Evolutionary conservation across 2,113 vertebrate species (phyloP).

Genomic region (Myotis lucifugus): DNA sequence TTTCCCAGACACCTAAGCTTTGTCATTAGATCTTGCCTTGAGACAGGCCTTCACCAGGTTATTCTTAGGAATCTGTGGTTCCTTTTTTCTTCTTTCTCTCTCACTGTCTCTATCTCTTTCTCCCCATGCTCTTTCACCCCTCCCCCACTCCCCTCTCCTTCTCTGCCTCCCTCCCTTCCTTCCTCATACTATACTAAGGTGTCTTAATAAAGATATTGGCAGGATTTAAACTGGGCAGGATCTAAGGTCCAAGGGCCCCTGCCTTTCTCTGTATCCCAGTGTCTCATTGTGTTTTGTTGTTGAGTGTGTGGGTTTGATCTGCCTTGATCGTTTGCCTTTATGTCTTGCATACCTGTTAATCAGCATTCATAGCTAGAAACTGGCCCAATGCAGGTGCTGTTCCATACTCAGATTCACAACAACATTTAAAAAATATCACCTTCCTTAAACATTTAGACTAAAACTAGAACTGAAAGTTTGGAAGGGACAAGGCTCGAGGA

Average conservation of each 20-base stretch:
- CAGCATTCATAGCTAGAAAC: neutral
- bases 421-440: neutral
- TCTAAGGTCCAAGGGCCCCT: neutral
- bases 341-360: neutral
- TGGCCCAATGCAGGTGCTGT: neutral
- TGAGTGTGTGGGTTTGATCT: neutral
- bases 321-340: neutral
- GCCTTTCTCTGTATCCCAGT: neutral
- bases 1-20: neutral
- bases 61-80: conserved; percentile 25
- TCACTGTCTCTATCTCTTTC: neutral
- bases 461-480: conserved; percentile 47
- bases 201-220: neutral
- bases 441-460: conserved; percentile 17
- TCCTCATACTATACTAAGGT: neutral
- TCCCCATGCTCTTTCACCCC: neutral
- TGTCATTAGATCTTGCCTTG: conserved; percentile 20
- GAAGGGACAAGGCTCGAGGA: conserved; percentile 10
- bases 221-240: neutral
- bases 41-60: neutral
- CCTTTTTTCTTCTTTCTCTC: neutral
- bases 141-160: neutral
- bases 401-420: conserved; percentile 3
- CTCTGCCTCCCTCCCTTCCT: neutral
- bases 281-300: neutral